phyloP scores from a whole-genome alignment of 2,888 invertebrate species.

The Gastrophysa polygoni region DNA sequence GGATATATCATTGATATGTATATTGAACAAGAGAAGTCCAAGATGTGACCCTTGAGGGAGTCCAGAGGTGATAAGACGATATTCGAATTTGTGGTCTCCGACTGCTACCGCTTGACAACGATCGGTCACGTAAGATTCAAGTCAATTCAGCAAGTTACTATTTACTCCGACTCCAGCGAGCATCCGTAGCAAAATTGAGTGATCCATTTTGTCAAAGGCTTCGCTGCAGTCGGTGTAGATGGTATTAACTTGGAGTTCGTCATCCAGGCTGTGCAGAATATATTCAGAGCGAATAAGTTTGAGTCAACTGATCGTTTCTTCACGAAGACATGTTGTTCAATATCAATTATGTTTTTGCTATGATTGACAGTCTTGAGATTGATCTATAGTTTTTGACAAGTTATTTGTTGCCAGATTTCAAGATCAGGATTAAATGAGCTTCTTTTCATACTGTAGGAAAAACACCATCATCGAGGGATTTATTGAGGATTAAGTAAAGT shows the following conservation, averaged over 20 bases:
- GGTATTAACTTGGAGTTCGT: background rate
- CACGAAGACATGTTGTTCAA: slow-evolving; percentile 5
- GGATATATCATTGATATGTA: slow-evolving; percentile 9
- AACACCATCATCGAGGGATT: slow-evolving; percentile 1
- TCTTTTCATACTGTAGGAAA: slow-evolving; percentile 1
- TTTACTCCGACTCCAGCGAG: slow-evolving; percentile 6
- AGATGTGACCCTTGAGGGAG: slow-evolving; percentile 7
- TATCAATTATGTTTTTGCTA: slow-evolving; percentile 8
- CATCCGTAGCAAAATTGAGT: slow-evolving; percentile 6
- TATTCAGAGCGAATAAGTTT: background rate
- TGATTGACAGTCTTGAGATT: slow-evolving; percentile 8
- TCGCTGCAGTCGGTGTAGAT: background rate
- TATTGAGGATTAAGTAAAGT: background rate
- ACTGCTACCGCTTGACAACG: background rate
- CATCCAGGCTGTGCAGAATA: background rate
- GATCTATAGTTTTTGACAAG: slow-evolving; percentile 3
- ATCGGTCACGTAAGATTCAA: background rate
- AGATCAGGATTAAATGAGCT: background rate
- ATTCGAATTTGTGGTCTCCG: background rate
- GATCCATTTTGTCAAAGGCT: slow-evolving; percentile 1
- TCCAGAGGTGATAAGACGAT: slow-evolving; percentile 7
- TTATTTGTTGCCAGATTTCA: background rate
- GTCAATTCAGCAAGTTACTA: slow-evolving; percentile 5
- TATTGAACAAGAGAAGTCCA: background rate
- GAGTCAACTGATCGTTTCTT: background rate